A percentile compares a stretch with the other conserved stretches of the same genome.
phyloP scores from a whole-genome alignment of 2,113 vertebrate genomes.

The Pluvialis apricaria region DNA sequence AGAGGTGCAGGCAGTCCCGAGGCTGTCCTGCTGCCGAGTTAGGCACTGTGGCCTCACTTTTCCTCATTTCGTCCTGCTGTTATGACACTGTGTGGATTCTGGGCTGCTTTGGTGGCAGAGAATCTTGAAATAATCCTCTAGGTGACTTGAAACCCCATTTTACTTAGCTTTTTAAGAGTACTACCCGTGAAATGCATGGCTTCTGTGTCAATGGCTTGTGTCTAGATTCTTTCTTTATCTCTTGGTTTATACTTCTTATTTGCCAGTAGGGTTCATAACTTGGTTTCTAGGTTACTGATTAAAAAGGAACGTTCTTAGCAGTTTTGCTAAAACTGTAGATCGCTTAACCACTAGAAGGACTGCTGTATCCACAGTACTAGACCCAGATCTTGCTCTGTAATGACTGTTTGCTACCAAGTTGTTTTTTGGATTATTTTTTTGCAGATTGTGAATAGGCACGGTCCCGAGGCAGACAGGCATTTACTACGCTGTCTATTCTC shows the following conservation, averaged over 20 bases:
- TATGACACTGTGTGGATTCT: background rate
- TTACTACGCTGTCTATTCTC: slow-evolving; percentile 99
- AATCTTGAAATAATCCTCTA: background rate
- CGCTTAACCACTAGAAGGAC: background rate
- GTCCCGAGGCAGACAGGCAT: slow-evolving; percentile 99
- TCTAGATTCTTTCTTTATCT: background rate
- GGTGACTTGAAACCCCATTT: background rate
- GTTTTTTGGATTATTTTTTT: background rate
- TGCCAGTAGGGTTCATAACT: background rate
- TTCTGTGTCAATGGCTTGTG: background rate
- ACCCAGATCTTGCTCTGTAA: background rate
- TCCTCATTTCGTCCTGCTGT: too few relatives aligned
- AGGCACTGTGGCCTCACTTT: too few relatives aligned
- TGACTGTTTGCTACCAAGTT: background rate
- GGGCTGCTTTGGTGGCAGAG: background rate
- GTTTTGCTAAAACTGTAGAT: background rate
- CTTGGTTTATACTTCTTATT: background rate
- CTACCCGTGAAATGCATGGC: background rate
- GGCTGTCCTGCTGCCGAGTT: background rate
- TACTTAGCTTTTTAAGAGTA: background rate
- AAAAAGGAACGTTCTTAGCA: background rate
- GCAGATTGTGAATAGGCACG: slow-evolving; percentile 99
- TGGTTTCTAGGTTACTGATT: background rate
- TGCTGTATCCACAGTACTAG: background rate
- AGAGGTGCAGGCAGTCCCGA: background rate